Evolutionary conservation across 2,113 vertebrate species (phyloP).

Genomic region (Ictalurus punctatus): DNA sequence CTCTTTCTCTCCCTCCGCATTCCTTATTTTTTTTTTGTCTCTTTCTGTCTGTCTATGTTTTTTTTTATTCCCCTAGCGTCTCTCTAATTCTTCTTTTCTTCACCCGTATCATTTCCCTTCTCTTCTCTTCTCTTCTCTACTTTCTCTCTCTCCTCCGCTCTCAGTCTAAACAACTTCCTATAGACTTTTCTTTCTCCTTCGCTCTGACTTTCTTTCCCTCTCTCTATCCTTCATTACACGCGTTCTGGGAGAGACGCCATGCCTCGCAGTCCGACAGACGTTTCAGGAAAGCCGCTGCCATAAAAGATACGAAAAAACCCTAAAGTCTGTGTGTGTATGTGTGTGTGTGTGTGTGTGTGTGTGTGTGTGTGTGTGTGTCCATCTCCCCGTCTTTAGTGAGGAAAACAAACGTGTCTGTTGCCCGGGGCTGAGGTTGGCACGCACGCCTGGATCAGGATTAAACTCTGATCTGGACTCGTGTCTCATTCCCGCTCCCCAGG

Average conservation of each 20-base stretch:
- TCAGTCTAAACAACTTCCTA: neutral
- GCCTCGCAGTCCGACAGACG: conserved; percentile 14
- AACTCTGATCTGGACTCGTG: conserved; percentile 11
- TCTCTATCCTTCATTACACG: conserved; percentile 16
- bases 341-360: conserved; percentile 51
- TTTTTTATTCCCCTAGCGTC: neutral
- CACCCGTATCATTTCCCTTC: neutral
- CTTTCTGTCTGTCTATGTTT: neutral
- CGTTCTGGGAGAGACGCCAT: conserved; percentile 36
- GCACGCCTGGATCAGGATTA: conserved; percentile 4
- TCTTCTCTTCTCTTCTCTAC: neutral
- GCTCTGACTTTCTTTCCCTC: neutral
- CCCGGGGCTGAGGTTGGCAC: neutral
- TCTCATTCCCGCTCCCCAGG: neutral
- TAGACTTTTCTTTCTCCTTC: neutral
- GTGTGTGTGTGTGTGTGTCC: conserved; percentile 54
- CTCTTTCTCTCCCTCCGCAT: neutral
- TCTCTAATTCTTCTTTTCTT: too few relatives aligned
- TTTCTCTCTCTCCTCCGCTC: neutral
- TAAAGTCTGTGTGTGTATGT: conserved; percentile 31
- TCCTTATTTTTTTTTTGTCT: too few relatives aligned
- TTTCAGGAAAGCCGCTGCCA: conserved; percentile 4
- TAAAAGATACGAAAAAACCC: neutral
- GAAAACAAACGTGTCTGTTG: conserved; percentile 19
- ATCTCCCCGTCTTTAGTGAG: conserved; percentile 18